Conservation (phyloP, 2,113 vertebrate genomes). For the Helogale parvula region DNA sequence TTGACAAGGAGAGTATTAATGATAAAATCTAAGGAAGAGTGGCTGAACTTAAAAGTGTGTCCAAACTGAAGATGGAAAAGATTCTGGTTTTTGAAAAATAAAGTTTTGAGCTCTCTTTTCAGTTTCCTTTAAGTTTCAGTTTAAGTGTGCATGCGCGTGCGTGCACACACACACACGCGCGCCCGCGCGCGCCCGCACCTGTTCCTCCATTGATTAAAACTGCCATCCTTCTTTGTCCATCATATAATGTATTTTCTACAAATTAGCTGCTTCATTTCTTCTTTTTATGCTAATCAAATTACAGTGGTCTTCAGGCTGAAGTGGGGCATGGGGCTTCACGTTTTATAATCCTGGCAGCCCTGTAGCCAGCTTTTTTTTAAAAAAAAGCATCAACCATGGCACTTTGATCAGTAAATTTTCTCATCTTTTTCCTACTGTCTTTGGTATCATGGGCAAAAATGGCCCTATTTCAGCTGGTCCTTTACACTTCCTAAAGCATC, state of each 20-base stretch:
- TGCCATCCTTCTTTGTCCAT: background rate
- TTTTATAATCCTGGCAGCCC: background rate
- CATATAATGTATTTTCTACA: background rate
- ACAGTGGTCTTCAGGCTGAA: background rate
- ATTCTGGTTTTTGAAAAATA: background rate
- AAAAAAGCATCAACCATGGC: background rate
- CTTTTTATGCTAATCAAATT: background rate
- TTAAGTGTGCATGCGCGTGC: background rate
- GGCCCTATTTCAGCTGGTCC: background rate
- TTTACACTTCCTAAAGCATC: background rate
- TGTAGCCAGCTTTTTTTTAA: background rate
- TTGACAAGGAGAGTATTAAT: constrained; percentile 52
- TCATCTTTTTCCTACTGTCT: background rate
- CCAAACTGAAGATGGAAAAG: background rate
- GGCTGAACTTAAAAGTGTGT: constrained; percentile 41
- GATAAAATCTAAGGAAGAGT: constrained; percentile 46
- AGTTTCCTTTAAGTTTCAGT: background rate
- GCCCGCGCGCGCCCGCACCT: background rate
- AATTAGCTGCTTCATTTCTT: constrained; percentile 37
- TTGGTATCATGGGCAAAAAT: background rate
- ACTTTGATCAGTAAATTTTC: background rate
- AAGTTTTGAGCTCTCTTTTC: background rate
- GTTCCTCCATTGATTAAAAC: background rate
- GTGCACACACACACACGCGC: background rate
- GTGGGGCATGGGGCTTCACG: background rate